phyloP scores from a whole-genome alignment of 2,888 invertebrate genomes.

The Cataglyphis livida region DNA sequence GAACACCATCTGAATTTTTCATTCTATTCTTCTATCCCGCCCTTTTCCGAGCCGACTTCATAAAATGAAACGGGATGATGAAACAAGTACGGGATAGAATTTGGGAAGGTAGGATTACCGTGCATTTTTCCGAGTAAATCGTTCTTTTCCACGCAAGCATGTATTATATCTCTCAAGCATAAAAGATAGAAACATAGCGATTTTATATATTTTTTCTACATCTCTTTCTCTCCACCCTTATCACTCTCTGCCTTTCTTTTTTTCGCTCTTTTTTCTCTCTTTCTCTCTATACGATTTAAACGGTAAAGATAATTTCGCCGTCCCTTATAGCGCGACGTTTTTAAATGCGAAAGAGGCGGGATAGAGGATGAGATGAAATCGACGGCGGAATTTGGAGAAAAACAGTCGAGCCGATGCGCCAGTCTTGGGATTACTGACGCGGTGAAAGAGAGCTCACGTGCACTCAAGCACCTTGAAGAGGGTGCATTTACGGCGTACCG shows the following conservation, averaged over 20 bases:
- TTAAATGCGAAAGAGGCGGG: constrained; percentile 17
- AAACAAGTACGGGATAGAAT: constrained; percentile 13
- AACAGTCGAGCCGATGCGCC: constrained; percentile 56
- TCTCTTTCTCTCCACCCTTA: background rate
- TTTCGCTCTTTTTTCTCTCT: background rate
- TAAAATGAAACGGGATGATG: constrained; percentile 23
- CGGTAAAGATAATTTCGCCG: background rate
- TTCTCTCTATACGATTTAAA: background rate
- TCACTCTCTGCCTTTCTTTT: background rate
- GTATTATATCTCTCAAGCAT: background rate
- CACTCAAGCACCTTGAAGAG: constrained; percentile 68
- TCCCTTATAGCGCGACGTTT: background rate
- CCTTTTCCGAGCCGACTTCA: constrained; percentile 10
- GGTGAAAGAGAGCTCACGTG: constrained; percentile 63
- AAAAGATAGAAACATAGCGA: background rate
- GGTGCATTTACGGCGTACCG: constrained; percentile 68
- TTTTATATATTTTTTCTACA: background rate
- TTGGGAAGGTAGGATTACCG: background rate
- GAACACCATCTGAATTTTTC: constrained; percentile 59
- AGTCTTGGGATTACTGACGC: constrained; percentile 56
- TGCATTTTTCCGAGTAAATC: background rate
- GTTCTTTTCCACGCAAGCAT: background rate
- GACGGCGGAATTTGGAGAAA: constrained; percentile 44
- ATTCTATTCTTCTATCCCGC: constrained; percentile 6
- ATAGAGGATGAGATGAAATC: constrained; percentile 1